A percentile compares a stretch with the other conserved stretches of the same genome.
These are phyloP conservation scores for Junonia oenone DNA, from an alignment of 2,888 invertebrate species.

Conservation along the genomic window DNA sequence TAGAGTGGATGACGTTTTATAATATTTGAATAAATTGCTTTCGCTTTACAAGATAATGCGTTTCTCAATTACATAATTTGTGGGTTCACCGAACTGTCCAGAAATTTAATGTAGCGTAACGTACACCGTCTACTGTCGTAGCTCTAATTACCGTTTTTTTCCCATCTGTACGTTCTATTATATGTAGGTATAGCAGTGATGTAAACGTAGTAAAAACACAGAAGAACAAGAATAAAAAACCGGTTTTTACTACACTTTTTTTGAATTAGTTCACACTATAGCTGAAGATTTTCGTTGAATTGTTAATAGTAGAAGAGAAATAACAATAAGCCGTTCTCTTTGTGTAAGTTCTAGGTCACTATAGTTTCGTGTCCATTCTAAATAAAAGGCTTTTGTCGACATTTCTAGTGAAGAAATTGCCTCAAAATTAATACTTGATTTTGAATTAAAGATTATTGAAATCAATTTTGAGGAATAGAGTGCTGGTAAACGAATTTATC, in stretches of 20 bases:
- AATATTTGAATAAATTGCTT: background rate
- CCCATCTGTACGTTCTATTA: slow-evolving; percentile 5
- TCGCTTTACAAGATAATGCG: slow-evolving; percentile 11
- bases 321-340: slow-evolving; percentile 16
- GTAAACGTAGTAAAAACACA: background rate
- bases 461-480: background rate
- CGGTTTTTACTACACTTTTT: background rate
- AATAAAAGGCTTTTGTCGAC: slow-evolving; percentile 8
- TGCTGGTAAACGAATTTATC: slow-evolving; percentile 18
- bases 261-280: background rate
- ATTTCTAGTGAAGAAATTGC: background rate
- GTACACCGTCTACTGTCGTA: slow-evolving; percentile 12
- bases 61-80: slow-evolving; percentile 29
- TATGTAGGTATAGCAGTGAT: background rate
- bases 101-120: slow-evolving; percentile 42
- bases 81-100: slow-evolving; percentile 47
- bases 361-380: slow-evolving; percentile 6
- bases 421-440: slow-evolving; percentile 9
- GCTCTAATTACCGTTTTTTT: slow-evolving; percentile 23
- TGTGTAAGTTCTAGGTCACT: slow-evolving; percentile 22
- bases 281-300: slow-evolving; percentile 15
- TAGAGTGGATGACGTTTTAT: background rate
- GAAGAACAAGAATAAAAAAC: background rate
- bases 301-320: slow-evolving; percentile 19
- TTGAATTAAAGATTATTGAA: slow-evolving; percentile 11